These are phyloP conservation scores for Crotalus viridis DNA, from an alignment of 2,113 vertebrate species.

Conservation along the genomic window DNA sequence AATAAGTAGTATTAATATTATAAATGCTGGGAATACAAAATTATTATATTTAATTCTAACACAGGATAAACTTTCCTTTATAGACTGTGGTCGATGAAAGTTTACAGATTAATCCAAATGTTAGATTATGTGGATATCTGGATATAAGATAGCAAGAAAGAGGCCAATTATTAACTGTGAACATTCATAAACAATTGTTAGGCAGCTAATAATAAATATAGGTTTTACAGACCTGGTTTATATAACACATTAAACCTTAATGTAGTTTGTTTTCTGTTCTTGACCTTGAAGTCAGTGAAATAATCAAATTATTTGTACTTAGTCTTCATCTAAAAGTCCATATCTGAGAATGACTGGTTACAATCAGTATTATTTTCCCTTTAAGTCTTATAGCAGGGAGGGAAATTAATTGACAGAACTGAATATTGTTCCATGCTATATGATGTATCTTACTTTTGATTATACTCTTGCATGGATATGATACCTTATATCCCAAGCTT, in stretches of 20 bases:
- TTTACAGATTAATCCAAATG: neutral
- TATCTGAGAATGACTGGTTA: neutral
- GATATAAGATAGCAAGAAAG: neutral
- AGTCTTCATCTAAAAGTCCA: neutral
- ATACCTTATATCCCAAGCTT: neutral
- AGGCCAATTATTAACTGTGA: no score
- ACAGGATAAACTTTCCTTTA: neutral
- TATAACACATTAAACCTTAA: neutral
- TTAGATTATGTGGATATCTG: neutral
- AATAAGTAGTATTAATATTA: neutral
- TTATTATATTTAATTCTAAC: neutral
- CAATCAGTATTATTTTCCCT: neutral
- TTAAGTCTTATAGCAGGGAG: neutral
- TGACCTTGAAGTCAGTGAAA: neutral
- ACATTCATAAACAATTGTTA: no score
- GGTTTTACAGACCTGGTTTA: neutral
- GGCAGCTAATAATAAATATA: no score
- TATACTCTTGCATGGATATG: neutral
- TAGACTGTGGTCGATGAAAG: neutral
- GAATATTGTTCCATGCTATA: neutral
- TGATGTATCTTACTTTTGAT: neutral
- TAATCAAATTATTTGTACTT: neutral
- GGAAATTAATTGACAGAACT: neutral
- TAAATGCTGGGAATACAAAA: neutral
- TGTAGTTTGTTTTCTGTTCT: neutral